Evolutionary conservation across 2,113 vertebrate species (phyloP).

Genomic region (Hemiprocne comata): DNA sequence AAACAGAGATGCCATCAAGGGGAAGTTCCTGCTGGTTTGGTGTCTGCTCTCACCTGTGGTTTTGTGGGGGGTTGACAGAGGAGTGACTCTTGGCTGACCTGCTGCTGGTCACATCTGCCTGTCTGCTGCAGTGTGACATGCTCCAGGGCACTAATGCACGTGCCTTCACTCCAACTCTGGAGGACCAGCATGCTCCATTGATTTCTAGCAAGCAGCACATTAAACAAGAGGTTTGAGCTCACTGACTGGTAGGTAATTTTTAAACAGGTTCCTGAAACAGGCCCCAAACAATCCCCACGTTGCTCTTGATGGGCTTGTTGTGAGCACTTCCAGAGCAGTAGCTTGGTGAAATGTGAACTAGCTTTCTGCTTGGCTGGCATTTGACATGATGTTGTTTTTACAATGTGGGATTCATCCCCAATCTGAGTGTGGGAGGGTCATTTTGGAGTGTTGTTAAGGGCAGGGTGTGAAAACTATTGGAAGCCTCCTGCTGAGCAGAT

Average conservation of each 20-base stretch:
- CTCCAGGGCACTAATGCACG: not conserved
- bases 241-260: not conserved
- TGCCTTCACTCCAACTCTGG: accelerated
- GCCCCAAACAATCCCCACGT: accelerated
- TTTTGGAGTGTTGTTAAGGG: not conserved
- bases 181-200: accelerated
- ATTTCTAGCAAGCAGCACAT: not conserved
- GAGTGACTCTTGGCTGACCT: accelerated
- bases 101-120: not conserved
- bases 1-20: not conserved
- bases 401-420: not conserved
- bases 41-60: not conserved
- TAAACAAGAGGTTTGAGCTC: not conserved
- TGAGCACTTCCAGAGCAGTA: not conserved
- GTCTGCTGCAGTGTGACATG: not conserved
- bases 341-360: not conserved
- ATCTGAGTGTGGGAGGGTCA: not conserved
- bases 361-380: not conserved
- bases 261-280: not conserved
- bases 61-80: not conserved
- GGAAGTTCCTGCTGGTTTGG: not conserved
- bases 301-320: not conserved
- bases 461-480: not conserved
- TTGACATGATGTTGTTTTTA: not conserved
- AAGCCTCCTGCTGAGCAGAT: not conserved